Percentiles rank a stretch among this genome's conserved stretches.
phyloP scores from a whole-genome alignment of 2,113 vertebrate species.

The Larimichthys polyactis region DNA sequence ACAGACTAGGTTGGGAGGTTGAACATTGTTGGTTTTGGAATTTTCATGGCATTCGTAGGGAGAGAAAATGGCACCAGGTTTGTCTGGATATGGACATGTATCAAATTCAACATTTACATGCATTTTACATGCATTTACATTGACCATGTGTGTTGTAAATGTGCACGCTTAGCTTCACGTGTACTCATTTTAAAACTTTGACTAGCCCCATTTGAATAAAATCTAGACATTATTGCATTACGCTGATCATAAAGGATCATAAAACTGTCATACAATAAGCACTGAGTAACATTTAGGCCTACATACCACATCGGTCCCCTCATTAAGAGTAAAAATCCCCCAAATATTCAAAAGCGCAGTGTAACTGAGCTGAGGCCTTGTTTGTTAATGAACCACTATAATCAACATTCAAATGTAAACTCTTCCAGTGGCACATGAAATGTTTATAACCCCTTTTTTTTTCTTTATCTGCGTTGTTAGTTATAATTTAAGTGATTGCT shows the following conservation, averaged over 20 bases:
- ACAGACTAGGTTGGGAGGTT: not conserved
- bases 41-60: not conserved
- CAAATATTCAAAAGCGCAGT: constrained; percentile 33
- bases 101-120: not conserved
- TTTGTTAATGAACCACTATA: constrained; percentile 56
- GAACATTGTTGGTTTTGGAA: not conserved
- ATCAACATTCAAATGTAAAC: constrained; percentile 51
- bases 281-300: constrained; percentile 27
- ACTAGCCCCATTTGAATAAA: not conserved
- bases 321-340: constrained; percentile 14
- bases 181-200: not conserved
- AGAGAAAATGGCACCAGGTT: too few relatives aligned
- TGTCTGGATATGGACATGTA: not conserved
- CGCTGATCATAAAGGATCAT: not conserved
- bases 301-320: constrained; percentile 6
- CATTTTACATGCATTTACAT: not conserved
- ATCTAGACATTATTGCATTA: not conserved
- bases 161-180: not conserved
- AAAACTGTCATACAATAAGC: constrained; percentile 12
- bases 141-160: not conserved
- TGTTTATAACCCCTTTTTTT: constrained; percentile 51
- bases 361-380: constrained; percentile 51
- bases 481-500: constrained; percentile 75
- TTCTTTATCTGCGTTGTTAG: constrained; percentile 49
- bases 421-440: constrained; percentile 67